Evolutionary conservation across 1,140 invertebrate species (phyloP), one percentile per base, ranked within the genome.

Genomic region (Ylistrum balloti): DNA sequence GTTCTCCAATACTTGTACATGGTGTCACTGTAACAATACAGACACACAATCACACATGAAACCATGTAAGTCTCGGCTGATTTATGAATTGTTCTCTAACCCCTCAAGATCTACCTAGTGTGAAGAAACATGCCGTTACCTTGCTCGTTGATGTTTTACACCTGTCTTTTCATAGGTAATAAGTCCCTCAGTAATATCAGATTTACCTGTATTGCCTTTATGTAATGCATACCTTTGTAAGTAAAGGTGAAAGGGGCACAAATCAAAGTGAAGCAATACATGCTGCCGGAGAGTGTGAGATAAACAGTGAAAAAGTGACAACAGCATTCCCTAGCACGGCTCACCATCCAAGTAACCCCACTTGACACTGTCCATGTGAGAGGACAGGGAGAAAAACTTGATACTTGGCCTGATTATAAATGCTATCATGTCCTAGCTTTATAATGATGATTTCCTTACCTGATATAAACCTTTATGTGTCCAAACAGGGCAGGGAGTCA

Each of bases 401-500:
- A 38, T 13, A 38, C 9, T 45, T 45, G 41, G 10, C 41, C 41
- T 45, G 17, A 74, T 74, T 28, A 74, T 74, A 74, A 74, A 74
- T 74, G 3, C n/a, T n/a, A 74, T n/a, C 22, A 28, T 5, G 56
- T 74, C 28, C 0, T 74, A 74, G 45, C 20, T 7, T 74, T 74
- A 28, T 74, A 74, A 74, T 74, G 56, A 74, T 74, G 56, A 74
- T 74, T 74, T n/a, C 56, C 22, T 74, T 74, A 74, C 56, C 56
- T 74, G 56, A 28, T 74, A 74, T 74, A 9, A 74, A 0, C 41
- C 41, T 74, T 74, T 28, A n/a, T 17, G 15, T 56, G 45, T 56
- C 45, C 45, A 56, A 11, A 20, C n/a, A 1, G 56, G n/a, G 9
- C 5, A 74, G 56, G 56, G 1, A n/a, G 56, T 74, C 56, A 74